These are phyloP conservation scores for Bellardia bayeri DNA, from an alignment of 2,888 invertebrate genomes.

Conservation along the genomic window DNA sequence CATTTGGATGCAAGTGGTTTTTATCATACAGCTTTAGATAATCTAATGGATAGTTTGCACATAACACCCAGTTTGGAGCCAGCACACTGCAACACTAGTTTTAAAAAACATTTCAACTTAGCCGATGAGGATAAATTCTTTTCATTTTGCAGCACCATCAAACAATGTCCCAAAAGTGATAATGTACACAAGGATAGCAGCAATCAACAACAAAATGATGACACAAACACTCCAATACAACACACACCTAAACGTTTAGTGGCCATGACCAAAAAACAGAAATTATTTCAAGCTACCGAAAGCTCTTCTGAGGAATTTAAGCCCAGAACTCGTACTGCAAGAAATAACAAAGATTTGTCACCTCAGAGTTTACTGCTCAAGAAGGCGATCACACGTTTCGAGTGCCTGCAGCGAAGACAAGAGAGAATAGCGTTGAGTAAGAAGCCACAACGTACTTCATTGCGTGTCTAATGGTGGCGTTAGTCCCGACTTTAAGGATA, in stretches of 20 bases:
- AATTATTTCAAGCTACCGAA: slow-evolving; percentile 51
- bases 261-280: slow-evolving; percentile 32
- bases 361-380: slow-evolving; percentile 70
- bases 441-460: slow-evolving; percentile 68
- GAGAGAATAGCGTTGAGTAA: slow-evolving; percentile 74
- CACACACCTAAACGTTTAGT: slow-evolving; percentile 61
- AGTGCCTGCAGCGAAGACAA: slow-evolving; percentile 74
- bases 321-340: slow-evolving; percentile 72
- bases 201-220: slow-evolving; percentile 26
- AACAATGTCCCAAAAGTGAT: slow-evolving; percentile 26
- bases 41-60: slow-evolving; percentile 53
- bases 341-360: slow-evolving; percentile 74
- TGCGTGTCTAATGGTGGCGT: slow-evolving; percentile 64
- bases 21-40: slow-evolving; percentile 61
- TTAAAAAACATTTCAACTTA: neutral
- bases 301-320: slow-evolving; percentile 6
- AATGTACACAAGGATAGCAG: neutral
- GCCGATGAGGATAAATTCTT: slow-evolving; percentile 53
- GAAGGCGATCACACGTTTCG: slow-evolving; percentile 70
- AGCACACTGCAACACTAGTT: slow-evolving; percentile 28
- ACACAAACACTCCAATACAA: neutral
- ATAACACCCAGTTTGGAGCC: slow-evolving; percentile 51
- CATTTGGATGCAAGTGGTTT: slow-evolving; percentile 52
- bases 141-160: slow-evolving; percentile 61
- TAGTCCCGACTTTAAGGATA: neutral